Conservation (phyloP, 2,113 vertebrate species). For the Microcebus lehilahytsara region DNA sequence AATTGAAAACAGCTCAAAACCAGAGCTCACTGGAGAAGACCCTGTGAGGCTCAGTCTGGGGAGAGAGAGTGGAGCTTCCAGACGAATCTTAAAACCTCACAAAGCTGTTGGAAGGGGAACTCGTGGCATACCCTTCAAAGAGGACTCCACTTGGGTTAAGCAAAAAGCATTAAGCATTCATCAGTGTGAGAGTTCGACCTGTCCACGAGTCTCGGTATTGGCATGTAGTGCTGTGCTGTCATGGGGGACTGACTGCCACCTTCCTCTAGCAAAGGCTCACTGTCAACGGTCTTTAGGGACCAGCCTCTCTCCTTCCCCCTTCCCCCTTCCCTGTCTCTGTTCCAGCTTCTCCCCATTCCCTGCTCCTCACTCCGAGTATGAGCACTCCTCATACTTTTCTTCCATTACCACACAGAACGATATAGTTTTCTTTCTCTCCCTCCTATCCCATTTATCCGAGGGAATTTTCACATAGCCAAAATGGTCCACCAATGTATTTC, state of each 20-base stretch:
- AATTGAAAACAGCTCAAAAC: neutral
- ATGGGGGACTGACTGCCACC: neutral
- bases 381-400: too few relatives aligned
- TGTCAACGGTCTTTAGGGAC: neutral
- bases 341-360: neutral
- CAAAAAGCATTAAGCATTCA: neutral
- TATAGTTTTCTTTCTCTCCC: neutral
- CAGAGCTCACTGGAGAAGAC: neutral
- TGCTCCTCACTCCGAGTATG: neutral
- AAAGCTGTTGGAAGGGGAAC: neutral
- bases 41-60: too few relatives aligned
- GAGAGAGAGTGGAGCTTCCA: neutral
- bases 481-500: neutral
- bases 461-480: neutral
- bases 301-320: neutral
- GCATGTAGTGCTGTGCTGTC: neutral
- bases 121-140: neutral
- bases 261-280: neutral
- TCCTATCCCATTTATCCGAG: neutral
- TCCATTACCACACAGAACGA: neutral
- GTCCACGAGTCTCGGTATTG: neutral
- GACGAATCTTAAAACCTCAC: neutral
- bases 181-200: neutral
- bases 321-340: neutral
- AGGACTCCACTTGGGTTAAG: neutral